A percentile compares a stretch with the other conserved stretches of the same genome.
Evolutionary conservation across 2,888 invertebrate species (phyloP).

Genomic region (Priocnemis perturbator): DNA sequence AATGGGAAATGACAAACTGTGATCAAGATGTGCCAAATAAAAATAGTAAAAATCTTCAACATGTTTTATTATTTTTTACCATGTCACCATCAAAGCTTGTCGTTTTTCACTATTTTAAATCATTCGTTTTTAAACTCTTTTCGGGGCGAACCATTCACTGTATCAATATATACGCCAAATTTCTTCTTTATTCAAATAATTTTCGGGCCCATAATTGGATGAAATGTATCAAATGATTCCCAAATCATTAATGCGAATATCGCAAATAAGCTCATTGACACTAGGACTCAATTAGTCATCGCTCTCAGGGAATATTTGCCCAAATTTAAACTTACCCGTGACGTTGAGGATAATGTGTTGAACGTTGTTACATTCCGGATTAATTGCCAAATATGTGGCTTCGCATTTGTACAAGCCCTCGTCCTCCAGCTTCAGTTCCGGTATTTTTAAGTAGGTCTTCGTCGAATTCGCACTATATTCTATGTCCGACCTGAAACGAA

Average conservation of each 20-base stretch:
- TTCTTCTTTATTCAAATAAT: neutral
- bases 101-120: no score
- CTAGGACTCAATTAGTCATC: no score
- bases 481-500: conserved; percentile 81
- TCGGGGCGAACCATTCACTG: neutral
- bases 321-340: conserved; percentile 82
- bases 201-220: no score
- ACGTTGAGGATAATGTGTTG: conserved; percentile 88
- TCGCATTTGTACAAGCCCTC: conserved; percentile 90
- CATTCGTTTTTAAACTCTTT: no score
- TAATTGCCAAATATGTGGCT: conserved; percentile 86
- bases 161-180: neutral
- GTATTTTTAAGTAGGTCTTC: conserved; percentile 82
- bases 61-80: no score
- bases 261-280: no score
- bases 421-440: conserved; percentile 82
- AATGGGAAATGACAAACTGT: no score
- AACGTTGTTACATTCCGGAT: conserved; percentile 86
- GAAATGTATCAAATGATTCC: no score
- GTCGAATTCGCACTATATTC: conserved; percentile 81
- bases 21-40: no score
- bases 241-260: no score
- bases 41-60: no score
- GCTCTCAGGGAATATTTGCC: neutral
- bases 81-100: no score